Evolutionary conservation across 2,888 invertebrate species (phyloP).

Genomic region (Nomada ferruginata): DNA sequence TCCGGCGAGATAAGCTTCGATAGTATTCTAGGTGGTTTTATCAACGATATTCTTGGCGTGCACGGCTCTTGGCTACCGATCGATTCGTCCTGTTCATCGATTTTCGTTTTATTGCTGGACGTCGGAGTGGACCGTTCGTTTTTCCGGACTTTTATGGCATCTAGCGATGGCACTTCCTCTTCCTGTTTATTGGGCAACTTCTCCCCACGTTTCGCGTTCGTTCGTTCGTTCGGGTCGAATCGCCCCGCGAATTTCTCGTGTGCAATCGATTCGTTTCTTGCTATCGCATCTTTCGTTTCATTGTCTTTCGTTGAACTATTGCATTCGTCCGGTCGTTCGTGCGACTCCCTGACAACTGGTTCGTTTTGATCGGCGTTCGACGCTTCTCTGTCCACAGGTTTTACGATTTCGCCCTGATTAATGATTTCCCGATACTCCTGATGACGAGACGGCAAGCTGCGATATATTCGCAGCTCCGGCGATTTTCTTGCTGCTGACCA

Average conservation of each 20-base stretch:
- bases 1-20: slow-evolving; percentile 69
- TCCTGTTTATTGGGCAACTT: slow-evolving; percentile 43
- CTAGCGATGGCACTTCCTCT: slow-evolving; percentile 59
- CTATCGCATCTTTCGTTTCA: slow-evolving; percentile 18
- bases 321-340: slow-evolving; percentile 30
- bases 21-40: slow-evolving; percentile 78
- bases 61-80: slow-evolving; percentile 44
- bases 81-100: slow-evolving; percentile 62
- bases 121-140: slow-evolving; percentile 55
- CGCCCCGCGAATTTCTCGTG: slow-evolving; percentile 44
- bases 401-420: slow-evolving; percentile 20
- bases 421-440: slow-evolving; percentile 82
- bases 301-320: slow-evolving; percentile 33
- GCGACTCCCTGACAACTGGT: neutral
- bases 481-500: slow-evolving; percentile 85
- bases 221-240: slow-evolving; percentile 62
- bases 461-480: slow-evolving; percentile 86
- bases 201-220: slow-evolving; percentile 61
- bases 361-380: slow-evolving; percentile 37
- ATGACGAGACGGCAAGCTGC: slow-evolving; percentile 86
- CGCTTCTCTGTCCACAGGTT: slow-evolving; percentile 24
- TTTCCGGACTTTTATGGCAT: slow-evolving; percentile 61
- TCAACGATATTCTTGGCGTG: slow-evolving; percentile 72
- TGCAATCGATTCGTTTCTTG: slow-evolving; percentile 39
- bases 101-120: slow-evolving; percentile 48